Base-by-base conservation (phyloP, 2,888 invertebrate species). In the Caradrina kadenii region DNA sequence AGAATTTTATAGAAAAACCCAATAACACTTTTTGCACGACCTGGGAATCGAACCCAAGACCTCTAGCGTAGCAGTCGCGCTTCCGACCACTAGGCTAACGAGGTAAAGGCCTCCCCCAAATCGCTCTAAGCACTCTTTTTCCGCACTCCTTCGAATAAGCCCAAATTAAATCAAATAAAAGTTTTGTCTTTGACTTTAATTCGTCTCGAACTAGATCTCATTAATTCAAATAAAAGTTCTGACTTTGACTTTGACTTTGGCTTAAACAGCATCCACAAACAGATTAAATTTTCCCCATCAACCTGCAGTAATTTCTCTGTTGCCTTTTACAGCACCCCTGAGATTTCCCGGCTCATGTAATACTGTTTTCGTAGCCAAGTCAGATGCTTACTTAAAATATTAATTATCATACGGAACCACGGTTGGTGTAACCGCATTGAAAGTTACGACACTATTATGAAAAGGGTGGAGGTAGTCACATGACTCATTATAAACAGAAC, bases 381-480 rank as follows among this genome's bases (percentile, higher is more conserved):
- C 45, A 21, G n/a, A 50, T 39, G 7, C 19, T 3, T 49, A 13
- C 45, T 61, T 53, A 53, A 69, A 73, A 75, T 61, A 75, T 61
- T 68, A 75, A 52, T 52, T 54, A 55, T 26, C 19, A 19, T 52
- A 56, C 39, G 39, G 6, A 35, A 49, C n/a, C 61, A 69, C 19
- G 48, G 8, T 2, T 42, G 50, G 48, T 22, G 22, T 73, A 52
- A 48, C 52, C 48, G 31, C 69, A 74, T 59, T 76, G 52, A 55
- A 54, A 59, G 50, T 76, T n/a, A 63, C 35, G 58, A 59, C 62
- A 69, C 45, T 63, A 17, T 60, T 35, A 55, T 63, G 55, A 76
- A 69, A 59, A 77, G 45, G 45, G 49, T 0, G 42, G 0, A 52
- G 26, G 26, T 55, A 67, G 39, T 61, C 26, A 61, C 69, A 61